Evolutionary conservation across 2,888 invertebrate genomes (phyloP), one percentile per base, ranked within the genome.

Genomic region (Pelosia muscerda): DNA sequence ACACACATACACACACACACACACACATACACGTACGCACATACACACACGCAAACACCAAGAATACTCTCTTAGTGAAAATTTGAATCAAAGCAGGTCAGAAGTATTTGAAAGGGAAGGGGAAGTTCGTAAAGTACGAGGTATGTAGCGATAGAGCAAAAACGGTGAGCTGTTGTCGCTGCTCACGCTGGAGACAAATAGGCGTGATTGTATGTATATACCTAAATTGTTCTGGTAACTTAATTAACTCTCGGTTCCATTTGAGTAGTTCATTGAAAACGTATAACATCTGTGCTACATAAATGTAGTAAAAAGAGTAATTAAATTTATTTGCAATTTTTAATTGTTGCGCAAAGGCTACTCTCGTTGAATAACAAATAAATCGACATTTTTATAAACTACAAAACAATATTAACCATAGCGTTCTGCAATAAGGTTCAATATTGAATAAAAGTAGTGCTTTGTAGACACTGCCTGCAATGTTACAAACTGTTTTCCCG

Each of bases 331-430:
- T 55, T 22, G 69, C 70, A 77, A 80, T 65, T n/a, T 67, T 67
- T 81, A 77, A 84, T 77, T 81, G 70, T 75, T 78, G 74, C 77
- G 75, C 76, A 34, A 65, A 71, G 66, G 77, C 72, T 77, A 75
- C 70, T 76, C 61, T 66, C 58, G 68, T 70, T 69, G 79, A 77
- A 84, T 81, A 57, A 26, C 59, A 67, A 77, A 77, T 73, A 68
- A 68, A 66, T 69, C 31, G 66, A 49, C 55, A 59, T 60, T 59
- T 42, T 63, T 31, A 15, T 28, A 42, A 22, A 54, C 26, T 23
- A 13, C 59, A 75, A 58, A 34, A 6, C 15, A 62, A 38, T 69
- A 38, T 67, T 22, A 62, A 70, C 53, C 62, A 68, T 75, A 69
- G 0, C 0, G 0, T 2, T n/a, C 2, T 2, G 19, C 0, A 10